These are phyloP conservation scores for Tolmerus cingulatus DNA, from an alignment of 2,888 invertebrate genomes.

Conservation along the genomic window DNA sequence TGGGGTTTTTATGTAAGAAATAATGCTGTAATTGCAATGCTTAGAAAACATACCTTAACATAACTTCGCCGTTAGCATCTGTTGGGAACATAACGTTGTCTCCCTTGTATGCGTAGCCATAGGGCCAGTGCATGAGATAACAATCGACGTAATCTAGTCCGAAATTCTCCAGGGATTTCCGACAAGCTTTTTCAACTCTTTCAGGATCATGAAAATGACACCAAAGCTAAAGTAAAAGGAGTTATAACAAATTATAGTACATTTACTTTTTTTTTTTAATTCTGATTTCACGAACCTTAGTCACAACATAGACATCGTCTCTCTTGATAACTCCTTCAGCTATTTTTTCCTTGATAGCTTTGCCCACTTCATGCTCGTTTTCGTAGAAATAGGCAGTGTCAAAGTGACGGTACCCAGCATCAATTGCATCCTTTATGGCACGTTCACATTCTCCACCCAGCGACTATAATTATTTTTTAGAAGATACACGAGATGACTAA, in stretches of 20 bases:
- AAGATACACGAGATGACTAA: not conserved
- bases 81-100: conserved; percentile 71
- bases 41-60: conserved; percentile 51
- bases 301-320: conserved; percentile 61
- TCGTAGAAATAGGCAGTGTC: conserved; percentile 67
- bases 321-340: conserved; percentile 62
- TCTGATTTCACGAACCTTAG: conserved; percentile 54
- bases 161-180: conserved; percentile 74
- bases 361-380: conserved; percentile 64
- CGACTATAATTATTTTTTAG: conserved; percentile 52
- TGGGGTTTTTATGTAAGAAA: not conserved
- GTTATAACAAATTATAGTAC: not conserved
- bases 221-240: conserved; percentile 71
- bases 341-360: conserved; percentile 62
- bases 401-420: conserved; percentile 67
- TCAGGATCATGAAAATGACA: conserved; percentile 85
- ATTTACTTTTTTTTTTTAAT: not conserved
- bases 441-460: conserved; percentile 59
- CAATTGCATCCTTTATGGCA: conserved; percentile 63
- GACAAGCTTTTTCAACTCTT: conserved; percentile 75
- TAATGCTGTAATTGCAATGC: not conserved
- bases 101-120: conserved; percentile 59
- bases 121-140: conserved; percentile 67
- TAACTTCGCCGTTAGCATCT: conserved; percentile 68
- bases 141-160: conserved; percentile 80